phyloP scores from a whole-genome alignment of 2,888 invertebrate genomes.

The Antheraea assamensis region DNA sequence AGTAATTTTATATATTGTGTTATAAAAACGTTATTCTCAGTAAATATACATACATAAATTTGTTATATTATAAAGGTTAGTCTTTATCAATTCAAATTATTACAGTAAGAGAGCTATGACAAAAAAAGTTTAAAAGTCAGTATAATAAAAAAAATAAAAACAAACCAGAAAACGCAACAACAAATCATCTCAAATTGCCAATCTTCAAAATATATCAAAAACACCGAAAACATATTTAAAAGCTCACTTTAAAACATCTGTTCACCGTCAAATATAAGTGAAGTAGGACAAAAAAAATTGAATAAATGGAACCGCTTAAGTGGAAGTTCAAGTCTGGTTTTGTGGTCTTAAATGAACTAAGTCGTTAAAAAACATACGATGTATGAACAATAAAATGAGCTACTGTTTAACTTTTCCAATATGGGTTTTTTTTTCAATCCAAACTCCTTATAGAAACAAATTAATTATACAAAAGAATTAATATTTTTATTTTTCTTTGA shows the following conservation, averaged over 20 bases:
- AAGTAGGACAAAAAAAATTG: background rate
- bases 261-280: slow-evolving; percentile 1
- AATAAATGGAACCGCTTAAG: slow-evolving; percentile 14
- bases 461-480: too few relatives aligned
- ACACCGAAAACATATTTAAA: slow-evolving; percentile 7
- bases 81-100: background rate
- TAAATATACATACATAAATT: background rate
- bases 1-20: too few relatives aligned
- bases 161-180: background rate
- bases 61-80: background rate
- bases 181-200: slow-evolving; percentile 4
- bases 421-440: background rate
- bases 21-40: background rate
- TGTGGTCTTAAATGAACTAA: slow-evolving; percentile 1
- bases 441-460: background rate
- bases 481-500: too few relatives aligned
- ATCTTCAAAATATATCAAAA: slow-evolving; percentile 4
- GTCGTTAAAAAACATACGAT: background rate
- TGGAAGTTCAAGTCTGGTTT: background rate
- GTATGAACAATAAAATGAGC: background rate
- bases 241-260: background rate
- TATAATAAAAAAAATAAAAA: background rate
- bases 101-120: background rate
- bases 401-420: background rate
- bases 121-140: background rate